Base-by-base conservation (phyloP, 1,140 invertebrate genomes). In the Pararge aegeria region DNA sequence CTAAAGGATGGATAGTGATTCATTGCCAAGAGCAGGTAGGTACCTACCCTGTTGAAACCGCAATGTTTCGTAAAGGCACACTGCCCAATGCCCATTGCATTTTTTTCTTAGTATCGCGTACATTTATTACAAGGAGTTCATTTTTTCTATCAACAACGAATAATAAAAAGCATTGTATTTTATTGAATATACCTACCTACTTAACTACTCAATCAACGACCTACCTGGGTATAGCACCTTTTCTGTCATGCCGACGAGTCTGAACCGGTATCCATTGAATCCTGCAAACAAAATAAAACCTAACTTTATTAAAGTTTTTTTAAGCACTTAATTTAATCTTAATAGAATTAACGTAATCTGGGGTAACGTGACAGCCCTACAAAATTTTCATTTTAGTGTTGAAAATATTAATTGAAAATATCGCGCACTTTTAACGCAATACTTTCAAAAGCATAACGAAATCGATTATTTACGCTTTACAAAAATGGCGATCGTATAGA, bases 211-310 rank as follows among this genome's bases (percentile, higher is more conserved):
- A n/a, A n/a, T n/a, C n/a, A n/a, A n/a, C n/a, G n/a, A n/a, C 81
- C 80, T 69, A 89, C 86, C 81, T 80, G 83, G 83, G 70, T 80
- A 76, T 71, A 87, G 76, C 55, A 89, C 73, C 70, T 89, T 87
- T 66, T 89, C 86, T 79, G 86, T 89, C 86, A 89, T 89, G 78
- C 83, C 83, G 85, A 74, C 69, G 70, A 80, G 53, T 86, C 77
- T 77, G 78, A 64, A 42, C 55, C 70, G 66, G 68, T 74, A 73
- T 78, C 72, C 75, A 83, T 84, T 72, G 74, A 84, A 82, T 66
- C 70, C 86, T 89, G 76, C 12, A 67, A 59, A 46, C 12, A 46
- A 46, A 46, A 10, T 0, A n/a, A 10, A 42, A 5, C 9, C 13
- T 18, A 16, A 42, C 15, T 42, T 18, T 42, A 42, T 42, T 42